Evolutionary conservation across 2,113 vertebrate genomes (phyloP).

Genomic region (Pyrgilauda ruficollis): DNA sequence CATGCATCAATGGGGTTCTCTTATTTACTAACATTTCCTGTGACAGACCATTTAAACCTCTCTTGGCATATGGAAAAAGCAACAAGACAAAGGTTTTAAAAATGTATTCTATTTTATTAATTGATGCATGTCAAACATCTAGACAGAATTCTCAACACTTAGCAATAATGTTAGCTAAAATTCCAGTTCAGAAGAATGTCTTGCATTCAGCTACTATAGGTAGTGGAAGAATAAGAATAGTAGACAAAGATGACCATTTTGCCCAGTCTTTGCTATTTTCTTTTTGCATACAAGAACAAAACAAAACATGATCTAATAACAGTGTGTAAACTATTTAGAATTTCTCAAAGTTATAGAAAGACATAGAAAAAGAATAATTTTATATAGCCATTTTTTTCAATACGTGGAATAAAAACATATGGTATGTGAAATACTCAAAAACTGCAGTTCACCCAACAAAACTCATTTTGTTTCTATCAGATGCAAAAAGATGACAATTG

Average conservation of each 20-base stretch:
- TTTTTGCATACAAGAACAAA: neutral
- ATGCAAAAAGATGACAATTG: neutral
- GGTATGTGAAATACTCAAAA: neutral
- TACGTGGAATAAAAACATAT: neutral
- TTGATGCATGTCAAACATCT: neutral
- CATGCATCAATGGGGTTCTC: neutral
- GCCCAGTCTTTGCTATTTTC: neutral
- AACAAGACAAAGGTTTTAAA: neutral
- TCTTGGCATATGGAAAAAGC: neutral
- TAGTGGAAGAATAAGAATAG: neutral
- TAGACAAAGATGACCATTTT: neutral
- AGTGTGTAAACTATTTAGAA: neutral
- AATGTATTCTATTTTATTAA: slow-evolving; percentile 3
- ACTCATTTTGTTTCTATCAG: neutral
- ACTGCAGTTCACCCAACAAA: neutral
- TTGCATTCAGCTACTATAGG: neutral
- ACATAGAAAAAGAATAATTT: neutral
- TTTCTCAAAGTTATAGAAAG: neutral
- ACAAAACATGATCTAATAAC: neutral
- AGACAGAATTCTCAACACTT: neutral
- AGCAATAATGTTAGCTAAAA: neutral
- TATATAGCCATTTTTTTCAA: neutral
- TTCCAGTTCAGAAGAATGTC: neutral
- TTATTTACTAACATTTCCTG: slow-evolving; percentile 30
- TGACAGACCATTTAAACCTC: neutral